Percentiles rank a stretch among this genome's conserved stretches.
These are phyloP conservation scores for Mormyrus hasselquistii DNA, from an alignment of 2,797 vertebrate genomes.

Conservation along the genomic window DNA sequence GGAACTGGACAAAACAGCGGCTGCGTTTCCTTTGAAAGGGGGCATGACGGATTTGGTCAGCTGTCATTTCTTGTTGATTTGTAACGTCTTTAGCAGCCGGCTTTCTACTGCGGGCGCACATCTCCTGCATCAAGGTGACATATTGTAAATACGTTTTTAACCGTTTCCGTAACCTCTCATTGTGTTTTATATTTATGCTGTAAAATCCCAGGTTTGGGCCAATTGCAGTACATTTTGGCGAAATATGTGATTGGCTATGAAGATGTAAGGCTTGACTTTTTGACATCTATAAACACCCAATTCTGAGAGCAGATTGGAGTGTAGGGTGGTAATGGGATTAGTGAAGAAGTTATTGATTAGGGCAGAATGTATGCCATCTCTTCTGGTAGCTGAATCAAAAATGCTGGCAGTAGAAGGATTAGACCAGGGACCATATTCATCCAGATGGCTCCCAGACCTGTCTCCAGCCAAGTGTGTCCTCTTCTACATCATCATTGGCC, in stretches of 20 bases:
- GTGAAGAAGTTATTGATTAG: constrained; percentile 12
- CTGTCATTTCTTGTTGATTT: constrained; percentile 53
- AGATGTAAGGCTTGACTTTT: neutral
- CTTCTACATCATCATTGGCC: neutral
- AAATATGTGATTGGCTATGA: neutral
- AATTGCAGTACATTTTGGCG: neutral
- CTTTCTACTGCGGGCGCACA: neutral
- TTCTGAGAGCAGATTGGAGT: constrained; percentile 9
- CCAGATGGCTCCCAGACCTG: neutral
- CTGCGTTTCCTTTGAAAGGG: constrained; percentile 57
- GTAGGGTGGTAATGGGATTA: constrained; percentile 4
- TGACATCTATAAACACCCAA: constrained; percentile 3
- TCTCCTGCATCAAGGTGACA: constrained; percentile 14
- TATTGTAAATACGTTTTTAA: neutral
- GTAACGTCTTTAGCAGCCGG: constrained; percentile 48
- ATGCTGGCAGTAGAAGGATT: constrained; percentile 34
- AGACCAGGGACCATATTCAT: constrained; percentile 35
- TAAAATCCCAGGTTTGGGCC: neutral
- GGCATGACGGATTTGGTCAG: constrained; percentile 57
- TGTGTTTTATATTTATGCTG: neutral
- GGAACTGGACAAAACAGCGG: constrained; percentile 54
- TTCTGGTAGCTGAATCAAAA: constrained; percentile 2
- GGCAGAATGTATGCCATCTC: neutral
- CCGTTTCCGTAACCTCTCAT: neutral
- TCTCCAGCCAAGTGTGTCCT: neutral